Conservation (phyloP, 2,888 invertebrate genomes). For the Agrenia bidenticulata region DNA sequence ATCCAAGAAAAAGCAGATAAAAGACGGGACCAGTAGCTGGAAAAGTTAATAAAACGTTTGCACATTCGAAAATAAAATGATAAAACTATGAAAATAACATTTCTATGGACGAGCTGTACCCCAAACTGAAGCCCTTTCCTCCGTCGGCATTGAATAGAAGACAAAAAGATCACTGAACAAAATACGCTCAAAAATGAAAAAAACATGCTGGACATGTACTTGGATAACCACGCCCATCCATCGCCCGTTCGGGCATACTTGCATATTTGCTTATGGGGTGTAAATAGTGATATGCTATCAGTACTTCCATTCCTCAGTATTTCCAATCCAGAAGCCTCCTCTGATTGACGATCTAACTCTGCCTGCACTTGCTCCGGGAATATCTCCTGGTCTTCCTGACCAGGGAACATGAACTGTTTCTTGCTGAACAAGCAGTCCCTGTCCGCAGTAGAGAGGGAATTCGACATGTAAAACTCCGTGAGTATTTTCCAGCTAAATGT, state of each 20-base stretch:
- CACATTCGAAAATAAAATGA: neutral
- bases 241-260: neutral
- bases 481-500: constrained; percentile 32
- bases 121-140: constrained; percentile 28
- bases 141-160: constrained; percentile 19
- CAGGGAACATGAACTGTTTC: neutral
- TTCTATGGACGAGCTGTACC: constrained; percentile 16
- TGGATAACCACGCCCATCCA: constrained; percentile 23
- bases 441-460: constrained; percentile 6
- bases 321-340: neutral
- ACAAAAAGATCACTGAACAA: constrained; percentile 13
- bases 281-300: neutral
- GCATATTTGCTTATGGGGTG: constrained; percentile 11
- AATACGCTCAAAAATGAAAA: constrained; percentile 24
- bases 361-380: neutral
- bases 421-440: constrained; percentile 21
- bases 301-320: neutral
- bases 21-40: constrained; percentile 31
- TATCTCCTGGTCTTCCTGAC: neutral
- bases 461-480: constrained; percentile 23
- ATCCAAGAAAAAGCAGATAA: constrained; percentile 34
- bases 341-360: neutral
- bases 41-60: neutral
- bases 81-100: neutral
- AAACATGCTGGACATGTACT: constrained; percentile 17